Percentiles rank a stretch among this genome's conserved stretches.
These are phyloP conservation scores for Gymnoscelis rufifasciata DNA, from an alignment of 2,888 invertebrate genomes.

Conservation along the genomic window DNA sequence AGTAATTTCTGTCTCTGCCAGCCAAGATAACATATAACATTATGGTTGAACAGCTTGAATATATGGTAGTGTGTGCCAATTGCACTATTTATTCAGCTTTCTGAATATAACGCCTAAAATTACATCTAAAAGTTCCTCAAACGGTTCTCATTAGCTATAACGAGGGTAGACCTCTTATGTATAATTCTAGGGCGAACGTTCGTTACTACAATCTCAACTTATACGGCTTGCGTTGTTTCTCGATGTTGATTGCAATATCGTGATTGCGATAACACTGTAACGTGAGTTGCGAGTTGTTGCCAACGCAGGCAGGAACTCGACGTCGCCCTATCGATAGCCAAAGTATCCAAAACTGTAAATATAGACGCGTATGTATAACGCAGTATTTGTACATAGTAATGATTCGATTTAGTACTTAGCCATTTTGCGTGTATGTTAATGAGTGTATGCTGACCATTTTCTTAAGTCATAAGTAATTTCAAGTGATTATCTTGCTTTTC, in stretches of 20 bases:
- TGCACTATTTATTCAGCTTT: constrained; percentile 19
- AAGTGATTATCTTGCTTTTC: no score
- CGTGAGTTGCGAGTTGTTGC: neutral
- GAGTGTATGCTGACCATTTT: constrained; percentile 2
- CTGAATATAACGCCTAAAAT: constrained; percentile 32
- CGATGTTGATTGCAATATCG: constrained; percentile 11
- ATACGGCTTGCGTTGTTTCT: no score
- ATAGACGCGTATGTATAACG: constrained; percentile 32
- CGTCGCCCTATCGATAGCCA: constrained; percentile 69
- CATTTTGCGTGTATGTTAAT: constrained; percentile 17
- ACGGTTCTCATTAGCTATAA: constrained; percentile 25
- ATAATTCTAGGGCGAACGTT: constrained; percentile 32
- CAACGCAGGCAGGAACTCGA: constrained; percentile 31
- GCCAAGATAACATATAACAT: no score
- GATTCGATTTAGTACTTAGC: constrained; percentile 22
- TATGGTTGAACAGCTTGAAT: no score
- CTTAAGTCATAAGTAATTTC: no score
- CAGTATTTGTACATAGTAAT: constrained; percentile 28
- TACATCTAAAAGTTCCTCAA: constrained; percentile 34
- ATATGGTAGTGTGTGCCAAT: constrained; percentile 5
- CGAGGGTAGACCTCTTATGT: constrained; percentile 23
- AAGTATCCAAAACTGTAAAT: constrained; percentile 76
- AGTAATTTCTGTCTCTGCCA: no score
- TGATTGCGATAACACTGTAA: constrained; percentile 7
- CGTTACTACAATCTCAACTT: constrained; percentile 23